These are phyloP conservation scores for Sciurus carolinensis DNA, from an alignment of 2,797 vertebrate genomes.

Conservation along the genomic window DNA sequence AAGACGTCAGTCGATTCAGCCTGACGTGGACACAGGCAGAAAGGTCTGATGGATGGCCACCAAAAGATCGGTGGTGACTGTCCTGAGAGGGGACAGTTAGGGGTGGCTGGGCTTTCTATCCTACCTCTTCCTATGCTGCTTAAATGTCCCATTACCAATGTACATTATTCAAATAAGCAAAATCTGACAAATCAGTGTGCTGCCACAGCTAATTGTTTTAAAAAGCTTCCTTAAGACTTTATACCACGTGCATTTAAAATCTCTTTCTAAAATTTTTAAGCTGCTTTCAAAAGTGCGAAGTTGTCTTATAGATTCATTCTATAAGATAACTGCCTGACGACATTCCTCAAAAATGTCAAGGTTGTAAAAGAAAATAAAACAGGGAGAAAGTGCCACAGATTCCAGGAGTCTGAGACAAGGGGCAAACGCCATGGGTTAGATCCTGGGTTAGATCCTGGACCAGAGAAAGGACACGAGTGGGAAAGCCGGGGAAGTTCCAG, in stretches of 20 bases:
- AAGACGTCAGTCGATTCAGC: neutral
- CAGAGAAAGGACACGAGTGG: neutral
- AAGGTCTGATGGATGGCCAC: neutral
- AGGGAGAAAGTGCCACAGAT: neutral
- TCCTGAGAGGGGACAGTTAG: accelerated
- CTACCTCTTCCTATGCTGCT: neutral
- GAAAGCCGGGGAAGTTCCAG: neutral
- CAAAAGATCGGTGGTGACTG: neutral
- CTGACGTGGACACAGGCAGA: neutral
- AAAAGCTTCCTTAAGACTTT: neutral
- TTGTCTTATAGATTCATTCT: neutral
- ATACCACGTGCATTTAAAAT: neutral
- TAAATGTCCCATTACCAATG: neutral
- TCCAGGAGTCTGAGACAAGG: neutral
- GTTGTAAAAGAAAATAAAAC: neutral
- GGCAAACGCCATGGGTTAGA: neutral
- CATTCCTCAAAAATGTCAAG: neutral
- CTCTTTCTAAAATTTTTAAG: neutral
- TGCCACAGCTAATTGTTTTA: too few relatives aligned
- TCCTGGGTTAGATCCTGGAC: neutral
- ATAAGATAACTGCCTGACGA: neutral
- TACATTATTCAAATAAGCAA: neutral
- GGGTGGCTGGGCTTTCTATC: neutral
- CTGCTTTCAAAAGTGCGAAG: neutral
- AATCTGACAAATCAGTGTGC: neutral